phyloP scores from a whole-genome alignment of 2,888 invertebrate genomes.

The Pachliopta kotzebuea region DNA sequence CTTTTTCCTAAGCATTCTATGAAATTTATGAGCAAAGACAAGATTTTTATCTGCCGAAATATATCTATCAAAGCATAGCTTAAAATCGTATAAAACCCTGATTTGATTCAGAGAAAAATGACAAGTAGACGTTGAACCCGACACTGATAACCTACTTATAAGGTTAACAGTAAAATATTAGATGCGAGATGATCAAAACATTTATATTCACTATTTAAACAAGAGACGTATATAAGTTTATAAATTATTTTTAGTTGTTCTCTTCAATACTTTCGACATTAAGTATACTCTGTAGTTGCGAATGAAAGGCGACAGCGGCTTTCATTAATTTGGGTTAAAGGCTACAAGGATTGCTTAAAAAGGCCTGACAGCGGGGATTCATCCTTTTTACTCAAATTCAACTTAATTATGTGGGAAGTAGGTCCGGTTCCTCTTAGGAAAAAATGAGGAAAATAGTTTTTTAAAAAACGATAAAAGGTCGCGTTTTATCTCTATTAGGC shows the following conservation, averaged over 20 bases:
- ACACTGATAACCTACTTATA: too few species aligned
- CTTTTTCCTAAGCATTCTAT: too few species aligned
- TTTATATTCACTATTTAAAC: too few species aligned
- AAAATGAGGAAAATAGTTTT: conserved; percentile 3
- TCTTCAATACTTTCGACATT: not conserved
- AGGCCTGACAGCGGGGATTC: conserved; percentile 17
- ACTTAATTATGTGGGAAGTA: conserved; percentile 22
- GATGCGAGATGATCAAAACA: too few species aligned
- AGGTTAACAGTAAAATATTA: too few species aligned
- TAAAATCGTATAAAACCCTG: too few species aligned
- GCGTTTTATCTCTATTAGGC: conserved; percentile 4
- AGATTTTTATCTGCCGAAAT: too few species aligned
- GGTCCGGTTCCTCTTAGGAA: not conserved
- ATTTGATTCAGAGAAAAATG: too few species aligned
- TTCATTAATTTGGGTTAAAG: conserved; percentile 21
- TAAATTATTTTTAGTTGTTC: conserved; percentile 3
- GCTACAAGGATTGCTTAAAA: conserved; percentile 21
- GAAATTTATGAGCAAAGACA: too few species aligned
- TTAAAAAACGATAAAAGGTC: not conserved
- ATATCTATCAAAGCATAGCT: too few species aligned
- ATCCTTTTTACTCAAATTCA: conserved; percentile 25
- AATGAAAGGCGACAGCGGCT: conserved; percentile 21
- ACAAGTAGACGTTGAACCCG: too few species aligned
- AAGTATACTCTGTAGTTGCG: conserved; percentile 18
- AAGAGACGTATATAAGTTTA: too few species aligned